Percentiles rank a stretch among this genome's conserved stretches.
phyloP scores from a whole-genome alignment of 2,797 vertebrate genomes.

The Eulemur albifrons region DNA sequence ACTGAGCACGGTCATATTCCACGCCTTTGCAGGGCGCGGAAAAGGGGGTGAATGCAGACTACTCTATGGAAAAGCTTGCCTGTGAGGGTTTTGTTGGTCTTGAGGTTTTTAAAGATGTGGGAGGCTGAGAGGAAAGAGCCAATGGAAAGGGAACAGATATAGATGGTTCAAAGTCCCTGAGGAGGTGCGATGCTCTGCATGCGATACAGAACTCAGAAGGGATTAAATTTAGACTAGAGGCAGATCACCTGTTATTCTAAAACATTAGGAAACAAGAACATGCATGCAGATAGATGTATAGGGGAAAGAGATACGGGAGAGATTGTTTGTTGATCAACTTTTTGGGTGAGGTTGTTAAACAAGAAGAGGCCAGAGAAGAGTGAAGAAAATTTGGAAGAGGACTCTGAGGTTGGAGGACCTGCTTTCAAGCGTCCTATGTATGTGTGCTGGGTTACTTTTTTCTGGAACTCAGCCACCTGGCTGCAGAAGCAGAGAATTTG shows the following conservation, averaged over 20 bases:
- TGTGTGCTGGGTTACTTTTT: not conserved
- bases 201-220: not conserved
- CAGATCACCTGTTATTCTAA: not conserved
- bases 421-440: not conserved
- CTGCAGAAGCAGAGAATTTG: not conserved
- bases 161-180: not conserved
- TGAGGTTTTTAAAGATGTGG: not conserved
- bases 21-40: not conserved
- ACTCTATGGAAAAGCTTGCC: not conserved
- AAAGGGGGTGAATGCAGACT: not conserved
- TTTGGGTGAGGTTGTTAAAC: not conserved
- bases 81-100: not conserved
- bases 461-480: not conserved
- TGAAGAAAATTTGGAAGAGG: not conserved
- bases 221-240: not conserved
- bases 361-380: not conserved
- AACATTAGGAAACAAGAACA: not conserved
- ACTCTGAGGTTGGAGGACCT: not conserved
- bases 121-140: not conserved
- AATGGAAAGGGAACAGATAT: not conserved
- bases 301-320: not conserved
- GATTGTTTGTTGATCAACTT: not conserved
- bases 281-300: not conserved
- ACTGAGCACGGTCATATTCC: not conserved
- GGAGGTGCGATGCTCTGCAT: not conserved